Evolutionary conservation across 2,113 vertebrate species (phyloP), one percentile per base, ranked within the genome.

Genomic region (Bos taurus): DNA sequence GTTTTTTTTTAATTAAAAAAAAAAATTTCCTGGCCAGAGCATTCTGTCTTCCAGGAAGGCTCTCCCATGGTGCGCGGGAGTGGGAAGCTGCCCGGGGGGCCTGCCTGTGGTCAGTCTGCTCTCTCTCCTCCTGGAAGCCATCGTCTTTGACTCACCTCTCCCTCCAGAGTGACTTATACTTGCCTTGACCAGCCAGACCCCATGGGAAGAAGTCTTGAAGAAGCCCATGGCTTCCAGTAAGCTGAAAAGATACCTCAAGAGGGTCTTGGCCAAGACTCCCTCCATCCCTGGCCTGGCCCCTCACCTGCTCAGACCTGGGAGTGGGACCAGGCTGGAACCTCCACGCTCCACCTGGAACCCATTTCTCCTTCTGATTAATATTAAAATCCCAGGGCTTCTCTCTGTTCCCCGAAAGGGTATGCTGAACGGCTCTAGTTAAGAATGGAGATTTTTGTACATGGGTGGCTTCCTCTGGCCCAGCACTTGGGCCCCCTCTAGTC

Each of bases 31-130:
- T 97, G 98, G 98, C 98, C 0, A 30, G 98, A 98, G 97, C 19
- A 94, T 95, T 98, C 96, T 77, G 88, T 96, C 97, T 98, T 98
- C 98, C 97, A 98, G 98, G 99, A 99, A 99, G 98, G 97, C 97
- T 98, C 78, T 97, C 98, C 96, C 97, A 93, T 94, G 94, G 97
- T 80, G 96, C 84, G 98, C 98, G 99, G 99, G 98, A 98, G 98
- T 97, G 97, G 90, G 98, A 97, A 97, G 98, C 95, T 97, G 98
- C 97, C 98, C 84, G n/a, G 98, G 98, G 97, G 97, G 95, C 93
- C 98, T 98, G 98, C 97, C 97, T 98, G 98, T 98, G 98, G 98
- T 98, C 98, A 98, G 98, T 98, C 98, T 99, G 98, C 95, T 88
- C 78, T 98, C 93, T 96, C 97, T 93, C 89, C 91, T 98, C 97